Evolutionary conservation across 1,140 invertebrate genomes (phyloP).

Genomic region (Drosophila albomicans): DNA sequence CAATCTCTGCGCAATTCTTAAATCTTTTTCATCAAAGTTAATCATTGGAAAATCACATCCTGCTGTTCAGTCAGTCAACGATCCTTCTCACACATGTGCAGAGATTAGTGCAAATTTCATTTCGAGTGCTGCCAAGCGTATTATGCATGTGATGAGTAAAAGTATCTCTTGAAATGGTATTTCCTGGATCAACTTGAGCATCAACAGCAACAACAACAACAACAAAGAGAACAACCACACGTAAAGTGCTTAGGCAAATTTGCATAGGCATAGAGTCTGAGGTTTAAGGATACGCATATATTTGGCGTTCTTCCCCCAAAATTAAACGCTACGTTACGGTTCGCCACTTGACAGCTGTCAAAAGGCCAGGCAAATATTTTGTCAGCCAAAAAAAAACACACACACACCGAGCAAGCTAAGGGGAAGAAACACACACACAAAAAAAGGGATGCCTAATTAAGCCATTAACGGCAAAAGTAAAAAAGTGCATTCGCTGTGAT

Average conservation of each 20-base stretch:
- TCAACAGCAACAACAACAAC: background rate
- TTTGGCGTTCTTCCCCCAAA: constrained; percentile 44
- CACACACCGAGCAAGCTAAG: constrained; percentile 19
- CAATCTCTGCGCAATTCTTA: constrained; percentile 42
- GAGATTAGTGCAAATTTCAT: constrained; percentile 78
- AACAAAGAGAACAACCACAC: constrained; percentile 44
- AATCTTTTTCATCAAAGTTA: constrained; percentile 75
- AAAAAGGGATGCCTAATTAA: constrained; percentile 63
- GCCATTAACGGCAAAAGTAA: constrained; percentile 47
- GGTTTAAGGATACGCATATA: constrained; percentile 18
- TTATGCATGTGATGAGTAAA: constrained; percentile 1
- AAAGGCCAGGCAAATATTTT: constrained; percentile 78
- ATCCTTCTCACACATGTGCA: constrained; percentile 29
- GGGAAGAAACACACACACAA: background rate
- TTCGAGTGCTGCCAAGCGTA: constrained; percentile 40
- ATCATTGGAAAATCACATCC: constrained; percentile 83
- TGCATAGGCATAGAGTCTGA: constrained; percentile 53
- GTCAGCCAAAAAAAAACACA: constrained; percentile 44
- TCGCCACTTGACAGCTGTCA: constrained; percentile 80
- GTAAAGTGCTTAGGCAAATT: constrained; percentile 69
- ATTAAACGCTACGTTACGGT: constrained; percentile 72
- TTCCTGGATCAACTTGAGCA: constrained; percentile 24
- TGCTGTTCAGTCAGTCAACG: constrained; percentile 50
- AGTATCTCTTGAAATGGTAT: constrained; percentile 25
- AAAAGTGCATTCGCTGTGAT: constrained; percentile 58